Evolutionary conservation across 2,113 vertebrate species (phyloP).

Genomic region (Salvator merianae): DNA sequence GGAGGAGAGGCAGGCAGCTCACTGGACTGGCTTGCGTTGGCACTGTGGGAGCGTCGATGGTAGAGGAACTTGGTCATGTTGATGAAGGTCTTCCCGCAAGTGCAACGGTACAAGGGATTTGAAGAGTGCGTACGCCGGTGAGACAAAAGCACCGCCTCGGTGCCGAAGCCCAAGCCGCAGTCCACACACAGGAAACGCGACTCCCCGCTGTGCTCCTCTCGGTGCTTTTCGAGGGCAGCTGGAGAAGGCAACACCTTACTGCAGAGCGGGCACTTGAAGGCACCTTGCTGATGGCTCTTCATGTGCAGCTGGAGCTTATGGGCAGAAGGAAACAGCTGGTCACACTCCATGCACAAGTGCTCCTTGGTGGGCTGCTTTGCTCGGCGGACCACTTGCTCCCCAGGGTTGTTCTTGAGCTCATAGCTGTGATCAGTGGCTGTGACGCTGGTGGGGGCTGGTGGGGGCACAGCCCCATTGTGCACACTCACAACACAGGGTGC

Average conservation of each 20-base stretch:
- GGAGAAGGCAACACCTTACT: constrained; percentile 67
- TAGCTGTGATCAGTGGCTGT: constrained; percentile 67
- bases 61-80: constrained; percentile 94
- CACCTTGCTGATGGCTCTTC: constrained; percentile 59
- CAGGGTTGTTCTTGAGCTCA: constrained; percentile 48
- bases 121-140: constrained; percentile 85
- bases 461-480: constrained; percentile 1
- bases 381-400: background rate
- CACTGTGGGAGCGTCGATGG: constrained; percentile 86
- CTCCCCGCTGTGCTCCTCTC: constrained; percentile 65
- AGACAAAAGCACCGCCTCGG: constrained; percentile 84
- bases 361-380: constrained; percentile 35
- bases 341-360: constrained; percentile 60
- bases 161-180: constrained; percentile 85
- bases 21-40: background rate
- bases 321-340: constrained; percentile 53
- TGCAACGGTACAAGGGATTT: constrained; percentile 86
- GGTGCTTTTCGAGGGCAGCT: constrained; percentile 64
- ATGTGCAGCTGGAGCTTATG: constrained; percentile 64
- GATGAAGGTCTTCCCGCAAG: constrained; percentile 89
- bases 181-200: constrained; percentile 87
- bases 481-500: background rate
- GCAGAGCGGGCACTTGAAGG: constrained; percentile 72
- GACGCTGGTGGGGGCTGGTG: background rate
- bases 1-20: background rate